phyloP scores from a whole-genome alignment of 2,888 invertebrate species.

The Orthosia cruda region DNA sequence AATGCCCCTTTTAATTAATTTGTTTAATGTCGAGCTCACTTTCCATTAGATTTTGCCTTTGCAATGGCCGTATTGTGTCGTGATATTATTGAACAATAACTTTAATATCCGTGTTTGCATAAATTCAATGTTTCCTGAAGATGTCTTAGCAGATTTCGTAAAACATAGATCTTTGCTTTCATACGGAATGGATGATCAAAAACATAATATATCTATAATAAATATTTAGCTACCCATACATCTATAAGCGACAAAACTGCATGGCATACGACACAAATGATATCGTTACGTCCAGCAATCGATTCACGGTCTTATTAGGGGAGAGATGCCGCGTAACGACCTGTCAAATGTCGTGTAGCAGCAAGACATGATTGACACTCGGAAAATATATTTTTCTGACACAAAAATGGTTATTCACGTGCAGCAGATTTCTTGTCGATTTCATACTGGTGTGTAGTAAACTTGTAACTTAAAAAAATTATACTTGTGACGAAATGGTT shows the following conservation, averaged over 20 bases:
- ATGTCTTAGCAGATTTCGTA: not conserved
- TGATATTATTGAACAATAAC: not conserved
- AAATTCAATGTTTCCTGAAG: not conserved
- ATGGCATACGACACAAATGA: slow-evolving; percentile 9
- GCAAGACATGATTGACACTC: slow-evolving; percentile 12
- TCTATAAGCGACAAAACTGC: not conserved
- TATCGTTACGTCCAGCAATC: slow-evolving; percentile 13
- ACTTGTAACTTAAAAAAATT: not conserved
- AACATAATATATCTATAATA: too few relatives aligned
- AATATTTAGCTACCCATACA: too few relatives aligned
- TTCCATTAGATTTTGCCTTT: not conserved
- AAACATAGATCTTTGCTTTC: not conserved
- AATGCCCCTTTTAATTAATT: slow-evolving; percentile 18
- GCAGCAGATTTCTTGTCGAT: not conserved
- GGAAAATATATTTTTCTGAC: too few relatives aligned
- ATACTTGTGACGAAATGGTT: too few relatives aligned
- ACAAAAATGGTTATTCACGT: too few relatives aligned
- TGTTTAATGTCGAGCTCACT: not conserved
- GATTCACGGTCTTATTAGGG: slow-evolving; percentile 14
- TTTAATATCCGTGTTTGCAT: too few relatives aligned
- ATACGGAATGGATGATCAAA: not conserved
- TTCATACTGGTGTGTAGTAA: not conserved
- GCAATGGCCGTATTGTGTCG: not conserved
- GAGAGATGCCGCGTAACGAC: slow-evolving; percentile 33
- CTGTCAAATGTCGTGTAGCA: slow-evolving; percentile 18